A percentile compares a stretch with the other conserved stretches of the same genome.
Evolutionary conservation across 2,113 vertebrate species (phyloP).

Genomic region (Notothenia rossii): DNA sequence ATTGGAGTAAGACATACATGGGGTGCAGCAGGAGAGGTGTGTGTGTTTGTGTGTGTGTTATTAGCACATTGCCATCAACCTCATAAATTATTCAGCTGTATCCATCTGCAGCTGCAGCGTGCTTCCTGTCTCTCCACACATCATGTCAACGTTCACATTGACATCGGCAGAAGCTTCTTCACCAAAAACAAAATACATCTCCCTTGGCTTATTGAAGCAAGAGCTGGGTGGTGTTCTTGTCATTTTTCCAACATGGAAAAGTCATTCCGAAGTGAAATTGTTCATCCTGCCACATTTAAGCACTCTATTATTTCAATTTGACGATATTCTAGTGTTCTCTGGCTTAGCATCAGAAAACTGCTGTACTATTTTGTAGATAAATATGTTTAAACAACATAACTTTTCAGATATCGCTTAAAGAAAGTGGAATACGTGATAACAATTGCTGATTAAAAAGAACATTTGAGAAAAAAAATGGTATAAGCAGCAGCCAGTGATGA

Average conservation of each 20-base stretch:
- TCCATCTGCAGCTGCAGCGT: slow-evolving; percentile 54
- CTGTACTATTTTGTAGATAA: not conserved
- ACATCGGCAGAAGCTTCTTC: slow-evolving; percentile 25
- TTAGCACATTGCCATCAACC: slow-evolving; percentile 54
- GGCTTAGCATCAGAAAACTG: not conserved
- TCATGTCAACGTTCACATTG: slow-evolving; percentile 12
- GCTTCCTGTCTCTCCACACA: slow-evolving; percentile 47
- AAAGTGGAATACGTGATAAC: not conserved
- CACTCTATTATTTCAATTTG: slow-evolving; percentile 1
- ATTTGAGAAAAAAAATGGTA: no score
- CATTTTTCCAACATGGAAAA: slow-evolving; percentile 8
- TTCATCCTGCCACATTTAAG: not conserved
- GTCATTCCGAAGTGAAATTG: not conserved
- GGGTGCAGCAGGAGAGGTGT: not conserved
- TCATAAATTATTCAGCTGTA: slow-evolving; percentile 66
- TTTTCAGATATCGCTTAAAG: not conserved
- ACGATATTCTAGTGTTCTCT: not conserved
- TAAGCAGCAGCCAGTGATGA: no score
- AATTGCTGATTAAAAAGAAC: no score
- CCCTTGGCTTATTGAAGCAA: not conserved
- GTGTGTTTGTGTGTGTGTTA: slow-evolving; percentile 25
- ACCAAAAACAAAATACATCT: slow-evolving; percentile 3
- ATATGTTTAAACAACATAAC: not conserved
- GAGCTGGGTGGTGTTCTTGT: slow-evolving; percentile 28
- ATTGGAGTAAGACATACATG: not conserved